Evolutionary conservation across 2,113 vertebrate genomes (phyloP).

Genomic region (Anthoscopus minutus): DNA sequence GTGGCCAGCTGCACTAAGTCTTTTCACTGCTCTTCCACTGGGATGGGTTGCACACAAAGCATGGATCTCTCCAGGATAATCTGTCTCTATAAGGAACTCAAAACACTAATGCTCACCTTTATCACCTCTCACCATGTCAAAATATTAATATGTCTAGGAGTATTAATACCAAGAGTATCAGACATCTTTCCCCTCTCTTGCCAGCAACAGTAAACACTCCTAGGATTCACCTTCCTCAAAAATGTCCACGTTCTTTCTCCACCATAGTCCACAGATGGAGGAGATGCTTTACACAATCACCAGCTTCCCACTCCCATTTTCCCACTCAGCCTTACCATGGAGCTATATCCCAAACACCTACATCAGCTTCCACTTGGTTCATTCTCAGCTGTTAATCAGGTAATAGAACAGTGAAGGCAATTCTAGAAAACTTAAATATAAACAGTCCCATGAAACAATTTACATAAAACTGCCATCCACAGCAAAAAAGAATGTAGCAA

Average conservation of each 20-base stretch:
- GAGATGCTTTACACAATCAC: not conserved
- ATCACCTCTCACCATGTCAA: not conserved
- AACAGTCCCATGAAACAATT: not conserved
- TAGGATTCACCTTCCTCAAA: not conserved
- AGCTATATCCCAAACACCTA: not conserved
- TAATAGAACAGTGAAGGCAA: not conserved
- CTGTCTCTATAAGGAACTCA: accelerated
- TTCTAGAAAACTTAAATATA: not conserved
- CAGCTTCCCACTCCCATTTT: not conserved
- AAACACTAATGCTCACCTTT: not conserved
- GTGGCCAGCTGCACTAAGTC: not conserved
- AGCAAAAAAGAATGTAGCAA: not conserved
- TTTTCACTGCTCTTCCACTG: not conserved
- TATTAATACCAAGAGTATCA: not conserved
- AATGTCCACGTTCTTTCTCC: not conserved
- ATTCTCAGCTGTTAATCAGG: not conserved
- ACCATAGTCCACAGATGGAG: not conserved
- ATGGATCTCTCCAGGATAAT: not conserved
- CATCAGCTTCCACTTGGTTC: not conserved
- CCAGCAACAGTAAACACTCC: not conserved
- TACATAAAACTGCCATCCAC: not conserved
- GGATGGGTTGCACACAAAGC: not conserved
- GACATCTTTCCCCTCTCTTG: not conserved
- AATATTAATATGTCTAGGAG: not conserved
- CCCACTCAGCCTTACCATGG: not conserved